Percentiles rank a stretch among this genome's conserved stretches.
phyloP scores from a whole-genome alignment of 2,113 vertebrate genomes.

The Tenebrosternarchus preto region DNA sequence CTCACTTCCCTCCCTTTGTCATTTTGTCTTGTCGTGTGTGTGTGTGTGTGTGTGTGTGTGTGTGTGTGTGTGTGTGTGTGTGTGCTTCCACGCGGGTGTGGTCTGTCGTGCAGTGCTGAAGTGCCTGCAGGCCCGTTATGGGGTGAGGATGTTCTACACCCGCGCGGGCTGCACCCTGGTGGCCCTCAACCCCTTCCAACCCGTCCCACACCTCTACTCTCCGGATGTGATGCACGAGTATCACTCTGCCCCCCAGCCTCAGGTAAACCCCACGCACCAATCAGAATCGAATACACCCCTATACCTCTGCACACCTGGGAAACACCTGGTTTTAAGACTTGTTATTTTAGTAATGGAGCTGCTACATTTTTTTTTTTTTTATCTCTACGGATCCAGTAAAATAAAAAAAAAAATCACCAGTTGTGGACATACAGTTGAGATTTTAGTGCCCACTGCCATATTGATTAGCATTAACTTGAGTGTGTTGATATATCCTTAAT shows the following conservation, averaged over 20 bases:
- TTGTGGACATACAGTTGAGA: too few relatives aligned
- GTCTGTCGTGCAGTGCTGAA: constrained; percentile 85
- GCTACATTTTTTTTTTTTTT: too few relatives aligned
- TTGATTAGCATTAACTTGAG: too few relatives aligned
- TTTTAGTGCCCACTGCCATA: too few relatives aligned
- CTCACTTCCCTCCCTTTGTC: too few relatives aligned
- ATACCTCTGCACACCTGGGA: too few relatives aligned
- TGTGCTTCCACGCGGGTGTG: constrained; percentile 46
- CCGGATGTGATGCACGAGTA: constrained; percentile 89
- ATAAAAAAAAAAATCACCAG: too few relatives aligned
- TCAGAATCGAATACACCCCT: not conserved
- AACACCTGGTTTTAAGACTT: too few relatives aligned
- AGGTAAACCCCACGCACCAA: constrained; percentile 74
- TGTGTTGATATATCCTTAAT: not conserved
- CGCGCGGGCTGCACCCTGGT: constrained; percentile 95
- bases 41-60: not conserved
- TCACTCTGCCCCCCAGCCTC: constrained; percentile 79
- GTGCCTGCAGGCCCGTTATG: constrained; percentile 92
- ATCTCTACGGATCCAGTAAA: too few relatives aligned
- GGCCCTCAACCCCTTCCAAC: constrained; percentile 93
- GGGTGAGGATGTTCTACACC: constrained; percentile 84
- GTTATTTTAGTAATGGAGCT: too few relatives aligned
- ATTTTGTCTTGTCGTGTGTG: not conserved
- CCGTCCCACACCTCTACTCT: constrained; percentile 84
- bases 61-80: constrained; percentile 18